phyloP scores from a whole-genome alignment of 2,113 vertebrate genomes.

The Meles meles region DNA sequence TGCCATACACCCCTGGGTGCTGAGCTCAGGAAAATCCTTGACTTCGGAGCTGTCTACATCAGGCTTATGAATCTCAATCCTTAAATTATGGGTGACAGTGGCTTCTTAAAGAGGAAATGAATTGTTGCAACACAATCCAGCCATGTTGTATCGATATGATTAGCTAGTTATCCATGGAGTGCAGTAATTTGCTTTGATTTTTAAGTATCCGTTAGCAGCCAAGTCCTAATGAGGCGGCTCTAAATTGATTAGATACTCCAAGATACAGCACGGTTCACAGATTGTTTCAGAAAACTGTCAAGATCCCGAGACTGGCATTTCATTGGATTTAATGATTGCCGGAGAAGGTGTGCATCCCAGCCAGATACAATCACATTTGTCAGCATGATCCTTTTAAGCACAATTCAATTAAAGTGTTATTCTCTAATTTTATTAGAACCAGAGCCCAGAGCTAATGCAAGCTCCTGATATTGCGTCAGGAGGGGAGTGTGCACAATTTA shows the following conservation, averaged over 20 bases:
- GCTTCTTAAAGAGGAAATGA: slow-evolving; percentile 80
- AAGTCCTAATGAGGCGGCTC: slow-evolving; percentile 86
- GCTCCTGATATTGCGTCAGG: slow-evolving; percentile 88
- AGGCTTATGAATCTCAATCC: slow-evolving; percentile 80
- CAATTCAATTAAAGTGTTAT: slow-evolving; percentile 98
- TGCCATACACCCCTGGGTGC: not conserved
- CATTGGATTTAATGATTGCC: slow-evolving; percentile 94
- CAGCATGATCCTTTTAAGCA: slow-evolving; percentile 98
- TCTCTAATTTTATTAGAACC: slow-evolving; percentile 97
- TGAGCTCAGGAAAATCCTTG: slow-evolving; percentile 63
- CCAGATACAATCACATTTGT: slow-evolving; percentile 96
- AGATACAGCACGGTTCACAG: slow-evolving; percentile 86
- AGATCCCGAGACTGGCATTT: slow-evolving; percentile 90
- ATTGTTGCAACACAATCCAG: slow-evolving; percentile 80
- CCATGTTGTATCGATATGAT: slow-evolving; percentile 84
- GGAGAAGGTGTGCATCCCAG: slow-evolving; percentile 90
- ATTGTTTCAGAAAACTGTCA: slow-evolving; percentile 93
- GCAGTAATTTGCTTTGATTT: slow-evolving; percentile 90
- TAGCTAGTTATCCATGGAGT: slow-evolving; percentile 85
- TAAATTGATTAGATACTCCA: slow-evolving; percentile 92
- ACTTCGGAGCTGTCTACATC: slow-evolving; percentile 60
- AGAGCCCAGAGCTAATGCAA: slow-evolving; percentile 87
- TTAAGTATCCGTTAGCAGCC: slow-evolving; percentile 85
- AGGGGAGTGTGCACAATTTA: slow-evolving; percentile 96
- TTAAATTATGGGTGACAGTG: slow-evolving; percentile 80